Evolutionary conservation across 2,888 invertebrate species (phyloP), one percentile per base, ranked within the genome.

Genomic region (Pyrrhia umbra): DNA sequence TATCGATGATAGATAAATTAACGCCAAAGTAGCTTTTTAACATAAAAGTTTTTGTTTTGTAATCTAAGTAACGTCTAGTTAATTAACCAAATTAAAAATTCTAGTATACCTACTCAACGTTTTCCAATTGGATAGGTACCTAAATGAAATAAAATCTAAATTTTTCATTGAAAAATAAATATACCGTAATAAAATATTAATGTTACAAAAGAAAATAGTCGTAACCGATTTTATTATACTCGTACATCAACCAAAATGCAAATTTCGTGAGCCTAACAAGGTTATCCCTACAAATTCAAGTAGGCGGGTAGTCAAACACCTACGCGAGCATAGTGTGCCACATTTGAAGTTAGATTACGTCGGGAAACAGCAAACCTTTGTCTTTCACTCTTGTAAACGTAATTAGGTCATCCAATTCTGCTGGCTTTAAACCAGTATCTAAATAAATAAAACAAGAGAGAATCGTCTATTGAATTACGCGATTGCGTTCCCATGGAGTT

Each of bases 321-420:
- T 20, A 65, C 30, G 13, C 49, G 20, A 20, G 15, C 13, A 27
- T 51, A 58, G 34, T 27, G 50, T 46, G 21, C 5, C 20, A 58
- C 51, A 49, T 59, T 21, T 49, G 25, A 52, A 66, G 37, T 72
- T 37, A 45, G 51, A 59, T 52, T 67, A 67, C 18, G 18, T 34
- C n/a, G 27, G 27, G 8, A 30, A 50, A 73, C 30, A 43, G 23
- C 45, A 54, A 61, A 50, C 40, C 60, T 39, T 69, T 67, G 68
- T 60, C 47, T 72, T 30, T 34, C 42, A 43, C 75, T 74, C 39
- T 72, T 71, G 18, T 52, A 23, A 52, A 54, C 16, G 39, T 60
- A 73, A 69, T 69, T 73, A 67, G 52, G 43, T 73, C 69, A 52
- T 67, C 43, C 59, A 34, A 67, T 60, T 34, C 34, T 40, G 52